Evolutionary conservation across 2,888 invertebrate species (phyloP).

Genomic region (Lordiphosa andalusiaca): DNA sequence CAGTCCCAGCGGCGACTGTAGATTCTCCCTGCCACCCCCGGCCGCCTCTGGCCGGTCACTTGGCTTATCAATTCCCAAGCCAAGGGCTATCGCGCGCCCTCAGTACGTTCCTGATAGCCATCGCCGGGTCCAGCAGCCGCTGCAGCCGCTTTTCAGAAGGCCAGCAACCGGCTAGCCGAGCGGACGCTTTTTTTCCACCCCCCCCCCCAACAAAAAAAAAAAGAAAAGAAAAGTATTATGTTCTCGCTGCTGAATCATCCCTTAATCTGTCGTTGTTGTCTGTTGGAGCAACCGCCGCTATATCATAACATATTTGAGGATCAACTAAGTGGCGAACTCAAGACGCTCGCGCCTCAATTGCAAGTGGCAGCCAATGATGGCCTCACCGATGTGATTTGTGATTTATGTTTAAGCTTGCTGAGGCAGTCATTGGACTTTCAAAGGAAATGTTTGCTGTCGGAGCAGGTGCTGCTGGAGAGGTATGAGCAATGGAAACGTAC

Average conservation of each 20-base stretch:
- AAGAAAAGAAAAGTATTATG: constrained; percentile 48
- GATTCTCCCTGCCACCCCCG: constrained; percentile 1
- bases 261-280: constrained; percentile 71
- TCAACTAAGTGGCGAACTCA: constrained; percentile 52
- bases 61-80: constrained; percentile 38
- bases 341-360: constrained; percentile 48
- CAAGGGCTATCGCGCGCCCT: constrained; percentile 68
- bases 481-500: constrained; percentile 47
- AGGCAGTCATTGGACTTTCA: constrained; percentile 63
- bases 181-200: constrained; percentile 29
- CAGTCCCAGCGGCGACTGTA: constrained; percentile 14
- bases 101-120: constrained; percentile 30
- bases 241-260: constrained; percentile 53
- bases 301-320: constrained; percentile 54
- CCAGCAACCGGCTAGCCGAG: constrained; percentile 50
- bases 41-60: constrained; percentile 8
- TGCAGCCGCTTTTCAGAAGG: constrained; percentile 44
- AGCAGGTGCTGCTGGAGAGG: constrained; percentile 60
- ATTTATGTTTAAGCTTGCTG: constrained; percentile 57
- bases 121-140: constrained; percentile 12
- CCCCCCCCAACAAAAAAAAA: background rate
- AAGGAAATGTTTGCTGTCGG: constrained; percentile 57
- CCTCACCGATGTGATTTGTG: constrained; percentile 68
- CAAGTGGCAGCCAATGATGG: constrained; percentile 56
- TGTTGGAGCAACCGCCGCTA: constrained; percentile 61